Base-by-base conservation (phyloP, 2,888 invertebrate species). In the Drosophila diplacantha region DNA sequence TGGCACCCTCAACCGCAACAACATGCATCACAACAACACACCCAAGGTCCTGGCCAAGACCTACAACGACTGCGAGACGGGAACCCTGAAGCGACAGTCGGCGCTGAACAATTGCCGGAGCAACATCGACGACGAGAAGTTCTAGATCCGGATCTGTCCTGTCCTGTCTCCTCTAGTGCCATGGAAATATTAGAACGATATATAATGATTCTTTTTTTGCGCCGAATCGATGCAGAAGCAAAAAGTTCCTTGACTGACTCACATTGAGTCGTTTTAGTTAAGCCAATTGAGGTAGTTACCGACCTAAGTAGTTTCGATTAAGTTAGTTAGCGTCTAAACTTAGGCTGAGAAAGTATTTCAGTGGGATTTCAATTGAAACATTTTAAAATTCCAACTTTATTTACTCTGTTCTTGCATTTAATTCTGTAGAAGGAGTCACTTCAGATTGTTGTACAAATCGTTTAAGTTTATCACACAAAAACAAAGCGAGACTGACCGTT, bases 31-130 rank as follows among this genome's bases (percentile, higher is more conserved):
- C 78, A 91, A 92, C 83, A 92, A 92, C 74, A 90, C 91, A 1
- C 87, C 93, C 91, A 49, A 94, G 92, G 85, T 89, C 91, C 54
- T 93, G 93, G 84, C 92, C 91, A 32, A 94, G 93, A 87, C 92
- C 90, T 64, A 91, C 91, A 79, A 91, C 90, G 95, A 95, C 72
- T 95, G 93, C 83, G 95, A 95, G 83, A 92, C 93, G 52, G 93
- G 94, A 16, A 94, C 94, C 0, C 87, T 95, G 37, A 92, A 93
- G 74, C 89, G 95, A 49, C 94, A 95, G 86, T 94, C 94, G 74
- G 90, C 89, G 66, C 85, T 91, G 54, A 92, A 93, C 26, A 93
- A 93, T 83, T 92, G 85, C 57, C 83, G 88, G 26, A 73, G 84
- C 9, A 85, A 85, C 66, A 86, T 88, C 38, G 88, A 88, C 49